Evolutionary conservation across 2,113 vertebrate species (phyloP).

Genomic region (Rana temporaria): DNA sequence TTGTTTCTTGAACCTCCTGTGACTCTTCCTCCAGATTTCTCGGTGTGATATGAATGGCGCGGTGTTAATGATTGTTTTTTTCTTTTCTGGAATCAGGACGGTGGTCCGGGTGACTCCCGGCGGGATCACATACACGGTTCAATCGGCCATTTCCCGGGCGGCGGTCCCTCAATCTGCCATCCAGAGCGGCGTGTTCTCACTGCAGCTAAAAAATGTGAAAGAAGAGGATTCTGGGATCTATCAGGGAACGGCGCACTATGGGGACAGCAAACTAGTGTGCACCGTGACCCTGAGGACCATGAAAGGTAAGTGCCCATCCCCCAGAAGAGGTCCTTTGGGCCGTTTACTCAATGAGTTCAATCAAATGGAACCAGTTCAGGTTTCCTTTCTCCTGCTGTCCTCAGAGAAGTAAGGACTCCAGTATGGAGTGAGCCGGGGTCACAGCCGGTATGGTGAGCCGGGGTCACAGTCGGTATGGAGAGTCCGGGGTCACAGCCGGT

Average conservation of each 20-base stretch:
- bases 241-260: neutral
- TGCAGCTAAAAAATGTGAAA: slow-evolving; percentile 14
- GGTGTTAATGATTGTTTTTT: neutral
- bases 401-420: too few species aligned
- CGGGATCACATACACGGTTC: neutral
- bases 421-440: too few species aligned
- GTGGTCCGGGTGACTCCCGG: neutral
- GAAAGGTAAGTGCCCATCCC: neutral
- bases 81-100: neutral
- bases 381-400: too few species aligned
- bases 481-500: too few species aligned
- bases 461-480: too few species aligned
- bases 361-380: too few species aligned
- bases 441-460: too few species aligned
- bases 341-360: too few species aligned
- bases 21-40: too few species aligned
- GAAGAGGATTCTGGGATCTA: slow-evolving; percentile 11
- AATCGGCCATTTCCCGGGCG: neutral
- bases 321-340: too few species aligned
- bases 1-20: too few species aligned
- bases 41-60: too few species aligned
- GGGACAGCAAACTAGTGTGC: neutral
- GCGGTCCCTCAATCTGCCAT: neutral
- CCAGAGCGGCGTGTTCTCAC: slow-evolving; percentile 18
- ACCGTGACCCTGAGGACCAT: neutral